A percentile compares a stretch with the other conserved stretches of the same genome.
Evolutionary conservation across 53 echinoderm and acorn worm species (phyloP).

Genomic region (Astropecten irregularis): DNA sequence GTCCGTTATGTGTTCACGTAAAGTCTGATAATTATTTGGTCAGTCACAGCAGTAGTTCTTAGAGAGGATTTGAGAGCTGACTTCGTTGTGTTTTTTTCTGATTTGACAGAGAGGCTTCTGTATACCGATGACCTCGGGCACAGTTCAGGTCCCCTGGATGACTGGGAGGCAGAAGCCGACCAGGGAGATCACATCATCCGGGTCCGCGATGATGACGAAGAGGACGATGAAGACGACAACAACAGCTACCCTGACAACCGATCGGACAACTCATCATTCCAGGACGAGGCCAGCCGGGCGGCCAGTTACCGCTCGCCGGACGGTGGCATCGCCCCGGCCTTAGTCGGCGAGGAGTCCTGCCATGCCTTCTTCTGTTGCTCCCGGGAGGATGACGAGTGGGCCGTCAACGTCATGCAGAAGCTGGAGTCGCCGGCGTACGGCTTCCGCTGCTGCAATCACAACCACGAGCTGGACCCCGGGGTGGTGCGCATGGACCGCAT

Average conservation of each 20-base stretch:
- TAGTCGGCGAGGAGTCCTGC: constrained; percentile 90
- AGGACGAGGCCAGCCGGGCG: constrained; percentile 54
- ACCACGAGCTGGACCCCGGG: constrained; percentile 85
- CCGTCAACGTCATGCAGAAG: constrained; percentile 73
- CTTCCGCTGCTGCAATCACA: constrained; percentile 76
- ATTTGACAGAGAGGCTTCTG: constrained; percentile 69
- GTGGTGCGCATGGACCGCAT: constrained; percentile 81
- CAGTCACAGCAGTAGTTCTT: too few species aligned
- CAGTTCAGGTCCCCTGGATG: constrained; percentile 63
- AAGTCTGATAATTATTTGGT: too few species aligned
- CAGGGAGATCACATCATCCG: constrained; percentile 76
- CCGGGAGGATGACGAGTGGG: constrained; percentile 91
- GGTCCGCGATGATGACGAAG: constrained; percentile 66
- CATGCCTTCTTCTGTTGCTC: constrained; percentile 96
- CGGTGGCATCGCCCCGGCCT: constrained; percentile 77
- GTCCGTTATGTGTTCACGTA: too few species aligned
- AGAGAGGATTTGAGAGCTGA: too few species aligned
- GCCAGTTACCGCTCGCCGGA: not conserved
- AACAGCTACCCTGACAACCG: constrained; percentile 54
- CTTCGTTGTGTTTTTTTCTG: too few species aligned
- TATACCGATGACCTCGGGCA: constrained; percentile 68
- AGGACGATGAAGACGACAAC: constrained; percentile 55
- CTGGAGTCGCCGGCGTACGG: constrained; percentile 89
- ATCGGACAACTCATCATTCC: constrained; percentile 55
- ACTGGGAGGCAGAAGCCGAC: constrained; percentile 89